Conservation (phyloP, 2,113 vertebrate genomes). For the Strigops habroptila region DNA sequence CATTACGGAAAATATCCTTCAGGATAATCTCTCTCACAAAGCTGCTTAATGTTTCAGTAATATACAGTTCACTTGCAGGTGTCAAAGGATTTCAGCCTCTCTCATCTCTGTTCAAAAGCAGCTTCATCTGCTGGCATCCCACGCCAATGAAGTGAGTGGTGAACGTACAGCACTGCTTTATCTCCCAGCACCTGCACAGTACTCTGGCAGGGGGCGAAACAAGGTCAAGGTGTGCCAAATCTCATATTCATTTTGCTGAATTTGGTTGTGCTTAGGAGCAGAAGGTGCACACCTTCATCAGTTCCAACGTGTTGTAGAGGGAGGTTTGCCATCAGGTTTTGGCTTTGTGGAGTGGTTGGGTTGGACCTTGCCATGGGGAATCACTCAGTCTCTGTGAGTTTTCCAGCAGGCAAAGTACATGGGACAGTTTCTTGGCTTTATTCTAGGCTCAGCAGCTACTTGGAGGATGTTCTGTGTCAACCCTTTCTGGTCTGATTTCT, state of each 20-base stretch:
- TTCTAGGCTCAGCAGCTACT: neutral
- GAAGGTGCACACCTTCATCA: rapidly evolving
- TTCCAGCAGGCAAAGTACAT: neutral
- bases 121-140: neutral
- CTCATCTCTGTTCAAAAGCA: neutral
- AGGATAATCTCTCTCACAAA: constrained; percentile 45
- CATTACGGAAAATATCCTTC: neutral
- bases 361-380: neutral
- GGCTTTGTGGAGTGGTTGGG: neutral
- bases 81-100: neutral
- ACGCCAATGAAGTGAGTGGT: rapidly evolving
- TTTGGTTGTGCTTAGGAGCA: neutral
- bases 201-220: neutral
- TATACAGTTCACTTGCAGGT: neutral
- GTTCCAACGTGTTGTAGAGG: neutral
- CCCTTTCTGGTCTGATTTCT: neutral
- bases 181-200: rapidly evolving
- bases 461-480: neutral
- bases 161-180: neutral
- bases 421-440: neutral
- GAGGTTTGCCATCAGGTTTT: neutral
- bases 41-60: constrained; percentile 37
- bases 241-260: neutral
- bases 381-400: neutral
- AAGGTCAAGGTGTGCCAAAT: rapidly evolving